Evolutionary conservation across 2,888 invertebrate species (phyloP).

Genomic region (Apamea epomidion): DNA sequence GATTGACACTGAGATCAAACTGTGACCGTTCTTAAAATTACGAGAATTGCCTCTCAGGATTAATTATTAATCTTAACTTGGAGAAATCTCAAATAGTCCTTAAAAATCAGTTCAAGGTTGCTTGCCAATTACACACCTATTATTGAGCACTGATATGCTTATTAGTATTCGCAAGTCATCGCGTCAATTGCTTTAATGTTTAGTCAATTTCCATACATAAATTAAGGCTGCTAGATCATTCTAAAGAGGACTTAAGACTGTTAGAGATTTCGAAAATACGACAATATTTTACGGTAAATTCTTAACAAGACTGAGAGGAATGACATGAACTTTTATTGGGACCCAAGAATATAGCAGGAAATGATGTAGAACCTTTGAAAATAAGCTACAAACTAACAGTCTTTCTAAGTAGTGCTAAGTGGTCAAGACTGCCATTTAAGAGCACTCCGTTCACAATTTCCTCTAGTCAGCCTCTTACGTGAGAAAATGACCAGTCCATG

Average conservation of each 20-base stretch:
- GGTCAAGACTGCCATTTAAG: constrained; percentile 19
- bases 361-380: not conserved
- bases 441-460: constrained; percentile 16
- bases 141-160: constrained; percentile 27
- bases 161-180: constrained; percentile 41
- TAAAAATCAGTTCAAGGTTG: constrained; percentile 23
- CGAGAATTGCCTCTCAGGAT: not conserved
- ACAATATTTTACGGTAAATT: not conserved
- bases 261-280: not conserved
- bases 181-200: constrained; percentile 46
- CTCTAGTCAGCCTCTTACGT: constrained; percentile 1
- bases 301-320: not conserved
- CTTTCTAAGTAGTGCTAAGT: not conserved
- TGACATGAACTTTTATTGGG: not conserved
- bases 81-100: not conserved
- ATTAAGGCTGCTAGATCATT: constrained; percentile 18
- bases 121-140: constrained; percentile 10
- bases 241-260: not conserved
- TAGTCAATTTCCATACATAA: constrained; percentile 42
- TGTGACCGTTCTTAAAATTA: not conserved
- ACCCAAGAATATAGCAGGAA: not conserved
- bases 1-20: not conserved
- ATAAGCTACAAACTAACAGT: constrained; percentile 3
- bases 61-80: not conserved
- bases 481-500: constrained; percentile 31